Evolutionary conservation across 2,797 vertebrate species (phyloP).

Genomic region (Hafferia zeledoni): DNA sequence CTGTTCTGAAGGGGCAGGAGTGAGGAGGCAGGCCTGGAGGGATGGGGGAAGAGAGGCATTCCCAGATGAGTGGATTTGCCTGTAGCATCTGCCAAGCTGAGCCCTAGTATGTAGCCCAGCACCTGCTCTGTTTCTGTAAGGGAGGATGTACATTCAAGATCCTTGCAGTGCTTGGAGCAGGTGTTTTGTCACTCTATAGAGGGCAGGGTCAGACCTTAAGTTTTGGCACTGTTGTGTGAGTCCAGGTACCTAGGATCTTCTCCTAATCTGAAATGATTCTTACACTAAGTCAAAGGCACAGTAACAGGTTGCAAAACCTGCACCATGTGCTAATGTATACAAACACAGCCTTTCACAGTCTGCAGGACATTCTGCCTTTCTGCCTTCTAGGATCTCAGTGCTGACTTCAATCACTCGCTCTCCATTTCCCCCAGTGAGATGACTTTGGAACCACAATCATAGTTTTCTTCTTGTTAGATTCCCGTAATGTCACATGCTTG

Average conservation of each 20-base stretch:
- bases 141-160: neutral
- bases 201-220: neutral
- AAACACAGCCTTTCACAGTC: neutral
- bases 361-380: neutral
- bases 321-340: neutral
- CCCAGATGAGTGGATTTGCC: neutral
- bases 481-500: neutral
- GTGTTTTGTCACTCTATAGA: neutral
- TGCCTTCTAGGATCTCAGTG: neutral
- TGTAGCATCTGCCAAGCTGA: neutral
- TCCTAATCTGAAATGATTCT: neutral
- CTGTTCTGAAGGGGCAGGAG: neutral
- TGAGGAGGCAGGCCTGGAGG: neutral
- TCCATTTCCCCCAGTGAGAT: neutral
- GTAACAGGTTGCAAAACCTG: neutral
- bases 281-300: fast-evolving
- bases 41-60: fast-evolving
- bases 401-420: neutral
- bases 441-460: neutral
- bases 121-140: neutral
- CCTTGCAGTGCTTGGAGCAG: fast-evolving
- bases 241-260: neutral
- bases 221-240: neutral
- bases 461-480: neutral
- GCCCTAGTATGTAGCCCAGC: fast-evolving